Conservation (phyloP, 2,888 invertebrate genomes). For the Leucoptera coffeella region DNA sequence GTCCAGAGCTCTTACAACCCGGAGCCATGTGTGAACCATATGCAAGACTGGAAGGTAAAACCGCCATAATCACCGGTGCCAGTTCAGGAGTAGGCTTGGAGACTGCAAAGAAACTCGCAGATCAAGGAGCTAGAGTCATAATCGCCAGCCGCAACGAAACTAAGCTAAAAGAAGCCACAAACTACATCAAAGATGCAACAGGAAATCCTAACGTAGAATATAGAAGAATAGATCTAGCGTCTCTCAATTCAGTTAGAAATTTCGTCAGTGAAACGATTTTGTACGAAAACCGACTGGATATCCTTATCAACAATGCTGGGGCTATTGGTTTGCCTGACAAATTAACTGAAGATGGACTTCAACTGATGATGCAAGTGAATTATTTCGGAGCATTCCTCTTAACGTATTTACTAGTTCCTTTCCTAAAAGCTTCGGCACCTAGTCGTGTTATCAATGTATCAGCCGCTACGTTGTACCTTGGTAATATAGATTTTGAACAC, state of each 20-base stretch:
- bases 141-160: slow-evolving; percentile 45
- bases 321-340: slow-evolving; percentile 27
- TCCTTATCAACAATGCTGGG: slow-evolving; percentile 57
- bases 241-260: slow-evolving; percentile 37
- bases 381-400: slow-evolving; percentile 68
- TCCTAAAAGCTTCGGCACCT: slow-evolving; percentile 45
- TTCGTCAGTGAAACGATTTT: slow-evolving; percentile 43
- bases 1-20: too few species aligned
- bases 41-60: slow-evolving; percentile 22
- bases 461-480: slow-evolving; percentile 49
- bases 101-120: slow-evolving; percentile 33
- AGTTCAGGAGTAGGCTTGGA: slow-evolving; percentile 37
- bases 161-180: slow-evolving; percentile 24
- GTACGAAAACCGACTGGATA: slow-evolving; percentile 30
- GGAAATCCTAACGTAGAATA: slow-evolving; percentile 22
- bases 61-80: slow-evolving; percentile 32
- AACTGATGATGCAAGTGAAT: slow-evolving; percentile 63
- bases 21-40: slow-evolving; percentile 21
- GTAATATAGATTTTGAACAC: slow-evolving; percentile 27
- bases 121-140: slow-evolving; percentile 38
- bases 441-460: slow-evolving; percentile 61
- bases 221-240: slow-evolving; percentile 29
- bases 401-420: slow-evolving; percentile 57
- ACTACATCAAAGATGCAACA: slow-evolving; percentile 18
- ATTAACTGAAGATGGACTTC: slow-evolving; percentile 58